Percentiles rank a stretch among this genome's conserved stretches.
Evolutionary conservation across 1,140 invertebrate species (phyloP).

Genomic region (Nymphalis io): DNA sequence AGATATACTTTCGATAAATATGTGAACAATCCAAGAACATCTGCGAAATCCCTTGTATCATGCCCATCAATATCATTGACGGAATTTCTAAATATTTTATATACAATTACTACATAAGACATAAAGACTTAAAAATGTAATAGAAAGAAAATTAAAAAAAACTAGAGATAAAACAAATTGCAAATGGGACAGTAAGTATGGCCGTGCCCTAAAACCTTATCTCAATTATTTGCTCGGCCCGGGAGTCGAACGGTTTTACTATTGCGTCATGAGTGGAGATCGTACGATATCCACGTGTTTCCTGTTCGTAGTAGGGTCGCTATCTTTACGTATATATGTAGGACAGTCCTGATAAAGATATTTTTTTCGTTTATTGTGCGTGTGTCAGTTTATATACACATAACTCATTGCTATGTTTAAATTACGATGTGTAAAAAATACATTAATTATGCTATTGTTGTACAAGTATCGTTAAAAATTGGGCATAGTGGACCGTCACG

Average conservation of each 20-base stretch:
- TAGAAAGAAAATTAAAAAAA: not conserved
- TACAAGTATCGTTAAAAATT: too few relatives aligned
- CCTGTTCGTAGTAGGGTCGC: conserved; percentile 21
- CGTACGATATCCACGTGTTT: conserved; percentile 36
- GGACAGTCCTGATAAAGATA: conserved; percentile 18
- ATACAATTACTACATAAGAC: too few relatives aligned
- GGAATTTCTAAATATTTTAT: too few relatives aligned
- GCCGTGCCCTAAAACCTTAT: conserved; percentile 27
- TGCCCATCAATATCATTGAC: too few relatives aligned
- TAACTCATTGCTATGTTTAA: too few relatives aligned
- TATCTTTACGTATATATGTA: not conserved
- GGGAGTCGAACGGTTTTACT: conserved; percentile 19
- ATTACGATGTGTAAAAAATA: too few relatives aligned
- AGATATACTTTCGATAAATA: too few relatives aligned
- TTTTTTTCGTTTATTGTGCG: not conserved
- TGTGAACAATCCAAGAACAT: too few relatives aligned
- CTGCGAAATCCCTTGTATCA: too few relatives aligned
- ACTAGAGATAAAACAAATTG: conserved; percentile 14
- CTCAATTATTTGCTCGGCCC: conserved; percentile 12
- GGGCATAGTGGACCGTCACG: too few relatives aligned
- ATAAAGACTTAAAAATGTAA: not conserved
- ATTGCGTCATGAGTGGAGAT: conserved; percentile 24
- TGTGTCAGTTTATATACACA: too few relatives aligned
- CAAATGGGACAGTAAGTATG: conserved; percentile 10
- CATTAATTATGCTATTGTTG: too few relatives aligned